Percentiles rank a stretch among this genome's conserved stretches.
Conservation (phyloP, 1,140 invertebrate species). For the Chironomus tepperi region DNA sequence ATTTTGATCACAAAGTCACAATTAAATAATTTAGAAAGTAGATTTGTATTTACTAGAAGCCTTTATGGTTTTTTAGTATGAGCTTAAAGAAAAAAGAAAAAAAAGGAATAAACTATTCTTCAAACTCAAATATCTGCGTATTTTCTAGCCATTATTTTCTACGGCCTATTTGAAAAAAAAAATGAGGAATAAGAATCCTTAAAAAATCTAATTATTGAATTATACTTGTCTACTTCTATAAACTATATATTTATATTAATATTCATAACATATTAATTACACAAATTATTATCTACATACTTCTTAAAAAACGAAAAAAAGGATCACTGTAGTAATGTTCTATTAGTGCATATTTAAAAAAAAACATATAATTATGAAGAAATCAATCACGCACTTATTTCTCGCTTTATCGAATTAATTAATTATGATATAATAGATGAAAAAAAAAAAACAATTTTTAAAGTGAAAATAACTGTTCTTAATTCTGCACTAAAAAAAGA, state of each 20-base stretch:
- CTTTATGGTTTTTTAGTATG: too few species aligned
- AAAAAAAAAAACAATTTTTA: neutral
- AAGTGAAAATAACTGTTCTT: neutral
- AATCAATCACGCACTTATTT: conserved; percentile 22
- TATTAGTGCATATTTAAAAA: neutral
- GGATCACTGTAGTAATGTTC: conserved; percentile 18
- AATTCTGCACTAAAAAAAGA: neutral
- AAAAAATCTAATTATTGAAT: too few species aligned
- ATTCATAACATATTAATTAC: too few species aligned
- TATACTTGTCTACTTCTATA: too few species aligned
- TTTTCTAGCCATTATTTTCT: neutral
- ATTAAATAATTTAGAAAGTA: too few species aligned
- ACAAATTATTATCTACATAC: neutral
- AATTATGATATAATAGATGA: neutral
- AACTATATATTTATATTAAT: too few species aligned
- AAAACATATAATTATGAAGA: neutral
- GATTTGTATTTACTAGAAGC: too few species aligned
- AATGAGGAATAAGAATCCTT: too few species aligned
- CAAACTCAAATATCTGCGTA: too few species aligned
- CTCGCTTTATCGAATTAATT: neutral
- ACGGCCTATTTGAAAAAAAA: neutral
- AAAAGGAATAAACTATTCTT: too few species aligned
- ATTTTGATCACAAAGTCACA: too few species aligned
- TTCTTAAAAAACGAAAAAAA: neutral
- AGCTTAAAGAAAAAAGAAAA: too few species aligned